phyloP scores from a whole-genome alignment of 2,113 vertebrate genomes.

The Collichthys lucidus region DNA sequence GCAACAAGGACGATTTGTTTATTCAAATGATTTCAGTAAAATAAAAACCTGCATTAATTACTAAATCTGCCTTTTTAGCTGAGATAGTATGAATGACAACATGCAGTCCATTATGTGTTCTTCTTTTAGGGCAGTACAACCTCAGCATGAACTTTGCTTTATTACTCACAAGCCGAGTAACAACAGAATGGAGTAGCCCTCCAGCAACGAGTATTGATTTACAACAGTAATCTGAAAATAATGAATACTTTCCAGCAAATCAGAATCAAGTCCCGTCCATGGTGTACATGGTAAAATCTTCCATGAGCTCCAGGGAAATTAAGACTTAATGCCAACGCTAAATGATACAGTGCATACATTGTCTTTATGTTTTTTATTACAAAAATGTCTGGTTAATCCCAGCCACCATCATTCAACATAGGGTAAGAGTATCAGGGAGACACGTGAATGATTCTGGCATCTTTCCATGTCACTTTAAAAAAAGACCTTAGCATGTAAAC shows the following conservation, averaged over 20 bases:
- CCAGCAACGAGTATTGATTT: conserved; percentile 16
- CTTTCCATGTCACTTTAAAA: background rate
- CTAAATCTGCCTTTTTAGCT: background rate
- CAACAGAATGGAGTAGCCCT: background rate
- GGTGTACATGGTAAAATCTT: background rate
- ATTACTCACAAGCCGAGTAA: background rate
- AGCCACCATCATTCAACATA: background rate
- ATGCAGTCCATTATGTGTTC: background rate
- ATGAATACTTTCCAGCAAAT: conserved; percentile 12
- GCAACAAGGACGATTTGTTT: conserved; percentile 3
- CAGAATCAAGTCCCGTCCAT: background rate
- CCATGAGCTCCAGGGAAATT: background rate
- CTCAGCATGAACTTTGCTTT: background rate
- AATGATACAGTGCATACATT: background rate
- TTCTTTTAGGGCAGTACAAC: background rate
- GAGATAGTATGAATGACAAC: conserved; percentile 4
- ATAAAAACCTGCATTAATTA: background rate
- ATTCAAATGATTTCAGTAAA: conserved; percentile 2
- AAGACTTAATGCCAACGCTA: background rate
- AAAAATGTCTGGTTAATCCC: background rate
- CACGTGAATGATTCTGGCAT: background rate
- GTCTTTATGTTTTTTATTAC: background rate
- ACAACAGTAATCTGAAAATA: conserved; percentile 25
- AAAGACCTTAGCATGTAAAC: background rate
- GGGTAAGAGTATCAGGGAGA: background rate